Evolutionary conservation across 2,113 vertebrate genomes (phyloP).

Genomic region (Tonatia bakeri): DNA sequence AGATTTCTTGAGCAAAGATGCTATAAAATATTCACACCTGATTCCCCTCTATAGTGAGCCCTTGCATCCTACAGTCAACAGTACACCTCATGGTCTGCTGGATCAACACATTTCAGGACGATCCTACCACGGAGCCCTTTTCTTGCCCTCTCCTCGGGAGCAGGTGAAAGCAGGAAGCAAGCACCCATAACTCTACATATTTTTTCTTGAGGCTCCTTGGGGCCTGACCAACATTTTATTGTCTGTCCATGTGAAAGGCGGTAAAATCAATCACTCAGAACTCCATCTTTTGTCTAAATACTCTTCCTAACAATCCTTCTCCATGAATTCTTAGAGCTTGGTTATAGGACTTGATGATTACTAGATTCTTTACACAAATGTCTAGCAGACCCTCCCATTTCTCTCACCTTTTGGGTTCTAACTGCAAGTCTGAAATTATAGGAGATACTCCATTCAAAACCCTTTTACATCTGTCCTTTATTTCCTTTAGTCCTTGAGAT

Average conservation of each 20-base stretch:
- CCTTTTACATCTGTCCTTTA: background rate
- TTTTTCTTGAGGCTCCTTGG: background rate
- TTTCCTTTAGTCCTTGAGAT: background rate
- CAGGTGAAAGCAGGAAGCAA: background rate
- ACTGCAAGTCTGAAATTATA: constrained; percentile 5
- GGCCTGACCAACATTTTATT: background rate
- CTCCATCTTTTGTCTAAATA: background rate
- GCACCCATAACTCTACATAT: background rate
- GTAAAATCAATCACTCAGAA: background rate
- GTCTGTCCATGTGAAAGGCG: background rate
- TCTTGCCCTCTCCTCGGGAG: background rate
- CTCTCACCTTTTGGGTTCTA: background rate
- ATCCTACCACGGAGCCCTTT: background rate
- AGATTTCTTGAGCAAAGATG: background rate
- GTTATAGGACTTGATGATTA: background rate
- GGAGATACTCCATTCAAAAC: background rate
- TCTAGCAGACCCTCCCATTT: background rate
- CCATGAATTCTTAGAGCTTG: background rate
- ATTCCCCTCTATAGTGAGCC: background rate
- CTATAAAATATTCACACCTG: background rate
- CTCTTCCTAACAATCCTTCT: background rate
- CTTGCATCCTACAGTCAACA: background rate
- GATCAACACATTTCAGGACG: background rate
- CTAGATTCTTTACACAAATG: background rate
- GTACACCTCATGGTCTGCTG: background rate